Conservation (phyloP, 1,140 invertebrate species). For the Brachionus koreanus region DNA sequence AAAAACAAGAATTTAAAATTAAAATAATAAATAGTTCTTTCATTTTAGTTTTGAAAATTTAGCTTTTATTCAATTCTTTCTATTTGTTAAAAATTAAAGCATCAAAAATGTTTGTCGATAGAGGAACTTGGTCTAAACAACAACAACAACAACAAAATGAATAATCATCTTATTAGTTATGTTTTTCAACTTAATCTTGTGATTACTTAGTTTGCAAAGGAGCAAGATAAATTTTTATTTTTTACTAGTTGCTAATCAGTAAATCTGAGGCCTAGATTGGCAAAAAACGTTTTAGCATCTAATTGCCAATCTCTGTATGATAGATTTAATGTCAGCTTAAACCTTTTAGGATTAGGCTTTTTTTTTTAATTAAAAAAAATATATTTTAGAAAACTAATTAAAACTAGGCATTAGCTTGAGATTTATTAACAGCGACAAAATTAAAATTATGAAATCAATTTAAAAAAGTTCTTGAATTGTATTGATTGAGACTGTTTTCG, state of each 20-base stretch:
- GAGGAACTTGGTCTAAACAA: background rate
- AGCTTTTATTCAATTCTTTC: background rate
- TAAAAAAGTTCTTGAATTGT: conserved; percentile 3
- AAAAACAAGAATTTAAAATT: background rate
- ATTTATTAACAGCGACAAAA: background rate
- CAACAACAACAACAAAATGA: background rate
- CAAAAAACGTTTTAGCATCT: background rate
- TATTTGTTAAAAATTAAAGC: background rate
- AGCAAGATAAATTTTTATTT: background rate
- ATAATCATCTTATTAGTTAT: background rate
- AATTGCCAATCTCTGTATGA: background rate
- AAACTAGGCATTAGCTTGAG: background rate
- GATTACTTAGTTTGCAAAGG: background rate
- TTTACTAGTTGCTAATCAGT: background rate
- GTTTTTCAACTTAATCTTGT: background rate
- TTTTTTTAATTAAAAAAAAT: conserved; percentile 3
- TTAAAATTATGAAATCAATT: background rate
- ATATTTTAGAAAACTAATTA: background rate
- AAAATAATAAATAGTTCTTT: background rate
- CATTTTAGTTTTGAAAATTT: background rate
- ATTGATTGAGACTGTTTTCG: background rate
- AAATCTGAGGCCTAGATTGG: background rate
- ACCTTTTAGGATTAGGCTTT: background rate
- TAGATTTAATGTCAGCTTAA: background rate
- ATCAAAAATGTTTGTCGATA: background rate